These are phyloP conservation scores for Sphaerophoria taeniata DNA, from an alignment of 2,888 invertebrate genomes.

Conservation along the genomic window DNA sequence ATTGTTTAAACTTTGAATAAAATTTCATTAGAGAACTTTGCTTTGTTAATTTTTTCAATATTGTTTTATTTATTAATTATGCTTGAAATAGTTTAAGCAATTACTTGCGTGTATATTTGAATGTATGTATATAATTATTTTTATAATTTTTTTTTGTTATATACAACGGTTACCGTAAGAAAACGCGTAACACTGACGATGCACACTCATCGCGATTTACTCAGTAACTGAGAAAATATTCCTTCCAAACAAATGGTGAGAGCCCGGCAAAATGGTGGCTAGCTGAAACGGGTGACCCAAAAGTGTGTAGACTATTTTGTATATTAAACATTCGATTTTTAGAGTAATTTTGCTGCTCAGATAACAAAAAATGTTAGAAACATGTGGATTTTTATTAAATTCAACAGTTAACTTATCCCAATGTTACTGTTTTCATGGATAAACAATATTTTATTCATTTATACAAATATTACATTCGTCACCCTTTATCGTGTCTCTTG, in stretches of 20 bases:
- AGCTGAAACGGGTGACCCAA: conserved; percentile 56
- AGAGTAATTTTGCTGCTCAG: background rate
- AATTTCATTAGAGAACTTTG: conserved; percentile 39
- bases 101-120: conserved; percentile 75
- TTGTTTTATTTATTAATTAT: conserved; percentile 60
- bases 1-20: conserved; percentile 68
- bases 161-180: conserved; percentile 76
- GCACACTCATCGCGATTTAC: conserved; percentile 80
- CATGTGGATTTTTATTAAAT: background rate
- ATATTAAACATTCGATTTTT: background rate
- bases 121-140: conserved; percentile 69
- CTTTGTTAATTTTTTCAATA: conserved; percentile 52
- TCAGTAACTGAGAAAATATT: conserved; percentile 79
- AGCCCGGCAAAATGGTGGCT: conserved; percentile 64
- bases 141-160: conserved; percentile 69
- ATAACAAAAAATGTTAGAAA: background rate
- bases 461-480: background rate
- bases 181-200: conserved; percentile 78
- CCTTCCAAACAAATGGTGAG: conserved; percentile 67
- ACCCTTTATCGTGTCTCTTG: conserved; percentile 59
- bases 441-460: conserved; percentile 7
- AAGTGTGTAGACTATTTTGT: conserved; percentile 7
- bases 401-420: background rate
- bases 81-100: conserved; percentile 72
- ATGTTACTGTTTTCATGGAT: background rate